Conservation (phyloP, 2,888 invertebrate genomes). For the Hoplodrina blanda region DNA sequence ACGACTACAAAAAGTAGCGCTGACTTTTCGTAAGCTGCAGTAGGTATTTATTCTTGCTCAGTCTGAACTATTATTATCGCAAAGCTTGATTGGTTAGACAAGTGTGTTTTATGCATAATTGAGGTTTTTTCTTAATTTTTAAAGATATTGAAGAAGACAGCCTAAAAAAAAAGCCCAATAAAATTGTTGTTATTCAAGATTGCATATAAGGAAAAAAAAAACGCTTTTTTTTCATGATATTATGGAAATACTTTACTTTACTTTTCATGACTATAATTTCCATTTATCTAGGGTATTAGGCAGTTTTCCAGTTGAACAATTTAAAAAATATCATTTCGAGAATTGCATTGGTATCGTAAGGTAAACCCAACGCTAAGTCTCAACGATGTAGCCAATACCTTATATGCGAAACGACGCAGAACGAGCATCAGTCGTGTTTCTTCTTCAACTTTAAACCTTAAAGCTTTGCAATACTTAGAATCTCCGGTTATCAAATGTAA, state of each 20-base stretch:
- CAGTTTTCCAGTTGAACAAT: neutral
- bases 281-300: too few species aligned
- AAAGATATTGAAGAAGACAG: neutral
- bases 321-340: neutral
- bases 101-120: neutral
- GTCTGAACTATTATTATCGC: neutral
- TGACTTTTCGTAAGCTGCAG: slow-evolving; percentile 11
- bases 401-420: slow-evolving; percentile 48
- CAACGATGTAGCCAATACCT: slow-evolving; percentile 40
- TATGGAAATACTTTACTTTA: neutral
- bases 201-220: neutral
- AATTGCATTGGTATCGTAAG: neutral
- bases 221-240: neutral
- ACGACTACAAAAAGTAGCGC: slow-evolving; percentile 2
- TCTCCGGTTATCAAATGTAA: slow-evolving; percentile 63
- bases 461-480: slow-evolving; percentile 63
- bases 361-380: slow-evolving; percentile 29
- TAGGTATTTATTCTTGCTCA: neutral
- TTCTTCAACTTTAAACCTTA: slow-evolving; percentile 69
- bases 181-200: too few species aligned
- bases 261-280: neutral
- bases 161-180: too few species aligned
- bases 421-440: slow-evolving; percentile 45
- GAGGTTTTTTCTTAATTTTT: neutral
- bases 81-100: neutral